A percentile compares a stretch with the other conserved stretches of the same genome.
Evolutionary conservation across 2,888 invertebrate genomes (phyloP).

Genomic region (Andricus quercusramuli): DNA sequence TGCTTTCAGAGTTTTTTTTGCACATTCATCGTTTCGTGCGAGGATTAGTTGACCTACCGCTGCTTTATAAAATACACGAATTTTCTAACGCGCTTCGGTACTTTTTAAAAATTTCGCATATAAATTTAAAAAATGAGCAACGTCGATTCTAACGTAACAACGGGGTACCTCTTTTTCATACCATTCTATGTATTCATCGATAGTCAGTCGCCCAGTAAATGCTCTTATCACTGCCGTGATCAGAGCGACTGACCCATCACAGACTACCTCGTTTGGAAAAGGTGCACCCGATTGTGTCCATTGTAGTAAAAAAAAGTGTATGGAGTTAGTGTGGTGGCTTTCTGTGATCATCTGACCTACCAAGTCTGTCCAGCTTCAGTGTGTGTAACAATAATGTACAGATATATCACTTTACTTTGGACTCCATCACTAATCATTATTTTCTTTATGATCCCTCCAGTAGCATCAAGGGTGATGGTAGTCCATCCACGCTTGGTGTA

Average conservation of each 20-base stretch:
- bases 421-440: not conserved
- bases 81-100: not conserved
- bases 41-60: conserved; percentile 4
- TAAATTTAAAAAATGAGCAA: not conserved
- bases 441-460: not conserved
- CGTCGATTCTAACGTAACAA: conserved; percentile 5
- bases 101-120: conserved; percentile 1
- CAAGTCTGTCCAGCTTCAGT: not conserved
- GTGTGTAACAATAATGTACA: not conserved
- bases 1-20: not conserved
- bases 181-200: not conserved
- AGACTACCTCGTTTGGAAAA: too few species aligned
- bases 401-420: not conserved
- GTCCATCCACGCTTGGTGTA: not conserved
- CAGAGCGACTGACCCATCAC: too few species aligned
- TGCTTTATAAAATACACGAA: conserved; percentile 12
- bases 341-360: not conserved
- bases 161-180: not conserved
- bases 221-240: too few species aligned
- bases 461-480: not conserved
- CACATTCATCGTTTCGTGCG: not conserved
- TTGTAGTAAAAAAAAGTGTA: not conserved
- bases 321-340: not conserved
- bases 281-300: too few species aligned
- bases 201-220: too few species aligned